Conservation (phyloP, 2,113 vertebrate genomes). For the human region DNA sequence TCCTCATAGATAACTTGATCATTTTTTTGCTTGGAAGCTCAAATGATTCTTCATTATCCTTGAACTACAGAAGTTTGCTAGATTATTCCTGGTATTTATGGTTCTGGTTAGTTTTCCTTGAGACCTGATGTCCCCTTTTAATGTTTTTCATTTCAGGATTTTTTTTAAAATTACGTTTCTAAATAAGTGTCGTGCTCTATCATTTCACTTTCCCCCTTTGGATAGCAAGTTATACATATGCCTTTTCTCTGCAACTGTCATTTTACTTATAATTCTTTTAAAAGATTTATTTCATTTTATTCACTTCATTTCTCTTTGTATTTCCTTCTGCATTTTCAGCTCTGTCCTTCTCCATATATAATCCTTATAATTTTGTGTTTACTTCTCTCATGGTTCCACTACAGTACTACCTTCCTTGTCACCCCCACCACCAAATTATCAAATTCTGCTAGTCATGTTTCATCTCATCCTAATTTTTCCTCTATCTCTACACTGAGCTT, state of each 20-base stretch:
- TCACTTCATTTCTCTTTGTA: neutral
- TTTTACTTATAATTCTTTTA: neutral
- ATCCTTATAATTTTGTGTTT: neutral
- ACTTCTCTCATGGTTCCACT: neutral
- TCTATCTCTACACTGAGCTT: neutral
- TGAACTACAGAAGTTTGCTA: neutral
- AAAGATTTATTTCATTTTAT: neutral
- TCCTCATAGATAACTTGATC: neutral
- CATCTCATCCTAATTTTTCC: neutral
- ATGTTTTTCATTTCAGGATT: neutral
- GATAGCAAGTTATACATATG: neutral
- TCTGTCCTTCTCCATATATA: neutral
- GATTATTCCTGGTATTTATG: neutral
- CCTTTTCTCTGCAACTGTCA: neutral
- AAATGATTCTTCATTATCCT: neutral
- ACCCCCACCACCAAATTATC: neutral
- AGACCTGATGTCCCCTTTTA: neutral
- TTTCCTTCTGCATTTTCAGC: neutral
- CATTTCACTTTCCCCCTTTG: neutral
- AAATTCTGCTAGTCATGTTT: neutral
- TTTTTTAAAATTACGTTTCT: neutral
- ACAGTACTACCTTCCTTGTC: accelerated
- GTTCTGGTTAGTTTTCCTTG: slow-evolving; percentile 13
- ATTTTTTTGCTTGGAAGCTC: neutral
- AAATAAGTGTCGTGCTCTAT: neutral